Conservation (phyloP, 2,797 vertebrate genomes). For the Naso thynnoides region DNA sequence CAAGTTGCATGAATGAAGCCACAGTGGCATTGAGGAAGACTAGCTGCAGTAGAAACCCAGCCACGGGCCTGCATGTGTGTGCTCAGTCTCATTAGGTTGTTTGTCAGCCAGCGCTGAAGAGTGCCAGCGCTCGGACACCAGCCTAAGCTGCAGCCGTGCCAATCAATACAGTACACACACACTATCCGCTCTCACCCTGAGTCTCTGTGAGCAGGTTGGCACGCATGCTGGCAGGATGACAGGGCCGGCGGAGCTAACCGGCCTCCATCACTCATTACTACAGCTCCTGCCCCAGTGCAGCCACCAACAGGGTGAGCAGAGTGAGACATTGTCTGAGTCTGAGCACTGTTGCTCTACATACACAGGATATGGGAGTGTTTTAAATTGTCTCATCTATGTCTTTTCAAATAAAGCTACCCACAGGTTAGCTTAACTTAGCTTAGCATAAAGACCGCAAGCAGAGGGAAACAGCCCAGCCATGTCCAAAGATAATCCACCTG, state of each 20-base stretch:
- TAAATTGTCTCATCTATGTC: too few relatives aligned
- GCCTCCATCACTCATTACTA: conserved; percentile 19
- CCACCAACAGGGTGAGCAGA: conserved; percentile 2
- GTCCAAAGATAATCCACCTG: too few relatives aligned
- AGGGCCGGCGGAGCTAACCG: conserved; percentile 13
- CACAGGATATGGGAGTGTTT: too few relatives aligned
- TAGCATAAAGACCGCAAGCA: too few relatives aligned
- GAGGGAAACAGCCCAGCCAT: too few relatives aligned
- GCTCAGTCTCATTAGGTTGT: conserved; percentile 62
- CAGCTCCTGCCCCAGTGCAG: conserved; percentile 4
- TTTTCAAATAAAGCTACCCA: too few relatives aligned
- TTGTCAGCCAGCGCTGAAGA: conserved; percentile 55
- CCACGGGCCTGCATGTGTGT: conserved; percentile 32
- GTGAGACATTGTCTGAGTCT: background rate
- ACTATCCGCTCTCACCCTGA: conserved; percentile 59
- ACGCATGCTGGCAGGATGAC: conserved; percentile 53
- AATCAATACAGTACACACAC: conserved; percentile 72
- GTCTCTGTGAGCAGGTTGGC: conserved; percentile 65
- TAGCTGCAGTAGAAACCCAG: conserved; percentile 26
- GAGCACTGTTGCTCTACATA: background rate
- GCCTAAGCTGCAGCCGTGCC: conserved; percentile 64
- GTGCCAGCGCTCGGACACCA: conserved; percentile 58
- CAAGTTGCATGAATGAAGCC: conserved; percentile 26
- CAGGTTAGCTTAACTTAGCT: too few relatives aligned
- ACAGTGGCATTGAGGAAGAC: conserved; percentile 10